Base-by-base conservation (phyloP, 2,888 invertebrate genomes). In the Gerris lacustris region DNA sequence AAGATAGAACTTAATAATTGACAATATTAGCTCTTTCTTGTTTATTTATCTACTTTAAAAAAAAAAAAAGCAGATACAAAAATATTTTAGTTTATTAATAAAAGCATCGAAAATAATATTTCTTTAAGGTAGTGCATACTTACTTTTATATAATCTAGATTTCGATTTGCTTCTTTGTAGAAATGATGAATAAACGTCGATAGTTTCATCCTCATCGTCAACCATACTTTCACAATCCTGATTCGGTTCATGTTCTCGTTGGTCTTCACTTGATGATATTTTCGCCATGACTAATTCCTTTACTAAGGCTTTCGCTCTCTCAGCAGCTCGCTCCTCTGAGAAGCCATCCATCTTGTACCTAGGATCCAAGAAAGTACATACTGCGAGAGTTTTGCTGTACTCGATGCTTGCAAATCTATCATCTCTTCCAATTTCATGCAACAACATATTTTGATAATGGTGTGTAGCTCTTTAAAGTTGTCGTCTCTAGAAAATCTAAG, bases 341-440 rank as follows among this genome's bases (percentile, higher is more conserved):
- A 71, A 72, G 45, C 67, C 72, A 66, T 68, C 68, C 45, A 70
- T 68, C 67, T 72, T 72, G 67, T 69, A 73, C 62, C 74, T 55
- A 62, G 71, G 71, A 67, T 72, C 72, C 67, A 72, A 70, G 31
- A 72, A 73, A 44, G 72, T 71, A 66, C 73, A 70, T 18, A 71
- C 67, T 63, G 69, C 69, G 45, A 71, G 71, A 66, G 73, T 73
- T 47, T 69, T 71, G 67, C 71, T 73, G 31, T 45, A 64, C 67
- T 70, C 70, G 44, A 70, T 70, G 44, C 45, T 17, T 15, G 67
- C 67, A 44, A 70, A 70, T 43, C 70, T 47, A 7, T 70, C 70
- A 44, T 70, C 70, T 31, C 62, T 70, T 44, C 17, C 2, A 7
- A 70, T 70, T 44, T 70, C 70, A 43, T 44, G 63, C 44, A 44